Conservation (phyloP, 1,140 invertebrate genomes). For the Tetragonula clypearis region DNA sequence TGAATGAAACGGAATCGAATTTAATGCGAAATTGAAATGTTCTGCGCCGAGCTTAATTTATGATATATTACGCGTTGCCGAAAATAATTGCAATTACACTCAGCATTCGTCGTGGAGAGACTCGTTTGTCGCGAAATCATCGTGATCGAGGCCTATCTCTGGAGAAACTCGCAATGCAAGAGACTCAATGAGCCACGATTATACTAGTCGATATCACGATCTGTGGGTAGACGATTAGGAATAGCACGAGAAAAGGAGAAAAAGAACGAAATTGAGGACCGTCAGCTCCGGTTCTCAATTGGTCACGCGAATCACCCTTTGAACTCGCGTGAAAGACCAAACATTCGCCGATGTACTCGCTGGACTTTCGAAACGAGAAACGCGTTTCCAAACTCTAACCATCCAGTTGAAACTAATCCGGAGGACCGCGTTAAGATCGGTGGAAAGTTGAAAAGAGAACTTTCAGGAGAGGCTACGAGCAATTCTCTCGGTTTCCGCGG, state of each 20-base stretch:
- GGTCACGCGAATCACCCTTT: slow-evolving; percentile 49
- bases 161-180: slow-evolving; percentile 36
- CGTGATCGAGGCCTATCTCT: background rate
- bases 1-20: too few species aligned
- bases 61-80: too few species aligned
- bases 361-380: slow-evolving; percentile 11
- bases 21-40: too few species aligned
- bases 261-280: slow-evolving; percentile 49
- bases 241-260: slow-evolving; percentile 10
- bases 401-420: background rate
- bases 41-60: too few species aligned
- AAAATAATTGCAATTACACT: background rate
- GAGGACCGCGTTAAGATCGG: background rate
- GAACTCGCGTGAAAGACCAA: slow-evolving; percentile 22
- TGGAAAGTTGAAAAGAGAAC: background rate
- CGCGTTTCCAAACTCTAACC: background rate
- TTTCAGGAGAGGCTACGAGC: too few species aligned
- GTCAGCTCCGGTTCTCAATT: background rate
- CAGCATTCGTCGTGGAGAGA: background rate
- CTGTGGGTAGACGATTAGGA: slow-evolving; percentile 18
- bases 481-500: background rate
- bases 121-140: slow-evolving; percentile 12
- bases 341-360: background rate
- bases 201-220: slow-evolving; percentile 3
- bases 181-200: slow-evolving; percentile 26